A percentile compares a stretch with the other conserved stretches of the same genome.
These are phyloP conservation scores for Seira sanloemensis DNA, from an alignment of 2,888 invertebrate species.

Conservation along the genomic window DNA sequence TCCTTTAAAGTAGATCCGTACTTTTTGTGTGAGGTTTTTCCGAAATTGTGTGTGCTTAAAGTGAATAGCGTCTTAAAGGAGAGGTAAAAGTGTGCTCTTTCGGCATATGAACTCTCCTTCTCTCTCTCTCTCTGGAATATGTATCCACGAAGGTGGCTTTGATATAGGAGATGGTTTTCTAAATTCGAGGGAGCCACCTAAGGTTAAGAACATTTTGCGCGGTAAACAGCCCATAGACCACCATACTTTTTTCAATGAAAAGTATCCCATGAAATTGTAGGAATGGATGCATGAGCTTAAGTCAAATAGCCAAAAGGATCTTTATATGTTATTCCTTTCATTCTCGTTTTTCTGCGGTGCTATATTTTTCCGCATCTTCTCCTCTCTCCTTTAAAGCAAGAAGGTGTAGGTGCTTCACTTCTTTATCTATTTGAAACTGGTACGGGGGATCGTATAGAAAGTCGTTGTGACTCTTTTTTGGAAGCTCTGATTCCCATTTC, in stretches of 20 bases:
- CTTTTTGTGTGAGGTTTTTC: no score
- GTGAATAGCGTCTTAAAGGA: no score
- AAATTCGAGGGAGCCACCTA: not conserved
- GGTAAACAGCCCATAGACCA: conserved; percentile 64
- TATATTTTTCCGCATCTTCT: not conserved
- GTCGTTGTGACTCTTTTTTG: conserved; percentile 61
- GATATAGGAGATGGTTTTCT: no score
- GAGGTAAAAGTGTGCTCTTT: no score
- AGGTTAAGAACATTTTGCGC: conserved; percentile 50
- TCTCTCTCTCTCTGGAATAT: not conserved
- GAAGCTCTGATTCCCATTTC: conserved; percentile 67
- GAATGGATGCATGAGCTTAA: conserved; percentile 65
- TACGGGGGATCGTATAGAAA: conserved; percentile 50
- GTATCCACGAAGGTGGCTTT: no score
- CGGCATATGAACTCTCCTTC: no score
- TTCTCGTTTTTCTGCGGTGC: not conserved
- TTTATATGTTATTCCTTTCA: conserved; percentile 8
- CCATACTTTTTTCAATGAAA: conserved; percentile 37
- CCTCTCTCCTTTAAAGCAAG: not conserved
- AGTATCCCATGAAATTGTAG: conserved; percentile 39
- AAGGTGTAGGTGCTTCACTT: conserved; percentile 44
- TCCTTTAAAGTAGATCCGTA: no score
- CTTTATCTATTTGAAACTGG: conserved; percentile 61
- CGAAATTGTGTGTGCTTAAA: no score
- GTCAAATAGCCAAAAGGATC: conserved; percentile 64